A percentile compares a stretch with the other conserved stretches of the same genome.
phyloP scores from a whole-genome alignment of 2,113 vertebrate species.

The Toxotes chatareus region DNA sequence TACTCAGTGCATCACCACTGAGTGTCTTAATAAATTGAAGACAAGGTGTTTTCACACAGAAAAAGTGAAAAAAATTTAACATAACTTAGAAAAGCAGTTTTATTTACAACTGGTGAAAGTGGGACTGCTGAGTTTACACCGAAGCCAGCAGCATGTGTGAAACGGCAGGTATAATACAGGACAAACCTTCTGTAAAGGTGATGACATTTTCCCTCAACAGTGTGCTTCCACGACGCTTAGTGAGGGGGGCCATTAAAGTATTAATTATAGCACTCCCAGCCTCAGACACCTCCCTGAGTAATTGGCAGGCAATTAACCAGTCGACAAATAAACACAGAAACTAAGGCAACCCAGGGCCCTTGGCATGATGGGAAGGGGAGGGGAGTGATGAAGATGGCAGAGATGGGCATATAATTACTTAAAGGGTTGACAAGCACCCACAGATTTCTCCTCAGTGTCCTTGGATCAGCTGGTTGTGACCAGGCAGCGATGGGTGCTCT shows the following conservation, averaged over 20 bases:
- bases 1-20: not conserved
- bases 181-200: slow-evolving; percentile 56
- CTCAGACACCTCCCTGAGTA: slow-evolving; percentile 80
- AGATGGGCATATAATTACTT: slow-evolving; percentile 72
- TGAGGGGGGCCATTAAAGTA: slow-evolving; percentile 77
- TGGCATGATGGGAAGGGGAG: slow-evolving; percentile 60
- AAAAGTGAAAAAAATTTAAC: not conserved
- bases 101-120: slow-evolving; percentile 2
- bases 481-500: not conserved
- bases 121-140: not conserved
- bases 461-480: slow-evolving; percentile 56
- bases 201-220: slow-evolving; percentile 66
- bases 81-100: not conserved
- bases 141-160: slow-evolving; percentile 4
- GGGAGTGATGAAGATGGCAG: slow-evolving; percentile 52
- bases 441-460: slow-evolving; percentile 44
- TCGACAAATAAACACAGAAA: slow-evolving; percentile 78
- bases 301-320: slow-evolving; percentile 86
- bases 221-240: slow-evolving; percentile 32
- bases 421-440: slow-evolving; percentile 59
- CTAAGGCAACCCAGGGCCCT: slow-evolving; percentile 61
- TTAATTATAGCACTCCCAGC: slow-evolving; percentile 80
- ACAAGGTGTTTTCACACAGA: not conserved
- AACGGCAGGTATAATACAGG: slow-evolving; percentile 31
- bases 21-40: not conserved